These are phyloP conservation scores for Dicranocentrus wangi DNA, from an alignment of 2,888 invertebrate species.

Conservation along the genomic window DNA sequence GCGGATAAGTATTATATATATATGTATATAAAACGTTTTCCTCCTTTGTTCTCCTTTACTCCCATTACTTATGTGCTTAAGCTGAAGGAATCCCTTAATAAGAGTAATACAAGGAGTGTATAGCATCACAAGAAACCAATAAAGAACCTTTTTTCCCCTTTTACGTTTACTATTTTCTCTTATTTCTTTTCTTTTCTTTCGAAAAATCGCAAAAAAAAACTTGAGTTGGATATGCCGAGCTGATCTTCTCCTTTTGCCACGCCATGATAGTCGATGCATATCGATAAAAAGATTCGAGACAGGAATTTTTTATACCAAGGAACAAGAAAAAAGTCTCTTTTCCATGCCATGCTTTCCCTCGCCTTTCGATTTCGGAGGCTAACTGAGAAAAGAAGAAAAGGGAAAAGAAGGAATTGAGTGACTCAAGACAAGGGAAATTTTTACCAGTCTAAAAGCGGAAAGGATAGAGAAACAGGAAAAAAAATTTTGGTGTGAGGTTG, in stretches of 20 bases:
- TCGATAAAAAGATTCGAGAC: constrained; percentile 45
- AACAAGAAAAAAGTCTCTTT: background rate
- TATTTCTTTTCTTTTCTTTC: constrained; percentile 6
- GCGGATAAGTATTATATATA: too few species aligned
- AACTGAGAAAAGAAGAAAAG: background rate
- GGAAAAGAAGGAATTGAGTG: constrained; percentile 2
- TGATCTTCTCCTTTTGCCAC: constrained; percentile 14
- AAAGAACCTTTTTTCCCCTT: constrained; percentile 38
- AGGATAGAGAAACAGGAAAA: too few species aligned
- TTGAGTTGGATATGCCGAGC: constrained; percentile 11
- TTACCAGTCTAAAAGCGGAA: too few species aligned
- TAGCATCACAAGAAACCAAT: constrained; percentile 30
- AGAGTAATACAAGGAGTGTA: background rate
- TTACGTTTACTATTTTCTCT: background rate
- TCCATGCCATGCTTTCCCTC: background rate
- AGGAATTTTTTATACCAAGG: constrained; percentile 39
- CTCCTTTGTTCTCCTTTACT: background rate
- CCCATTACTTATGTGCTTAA: constrained; percentile 7
- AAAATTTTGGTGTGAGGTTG: too few species aligned
- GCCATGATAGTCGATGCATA: constrained; percentile 35
- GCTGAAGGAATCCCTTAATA: constrained; percentile 19
- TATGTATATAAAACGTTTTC: background rate
- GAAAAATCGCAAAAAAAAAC: constrained; percentile 19
- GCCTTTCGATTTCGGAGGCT: background rate
- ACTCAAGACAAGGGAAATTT: background rate